These are phyloP conservation scores for Lasioglossum figueresi DNA, from an alignment of 2,888 invertebrate genomes.

Conservation along the genomic window DNA sequence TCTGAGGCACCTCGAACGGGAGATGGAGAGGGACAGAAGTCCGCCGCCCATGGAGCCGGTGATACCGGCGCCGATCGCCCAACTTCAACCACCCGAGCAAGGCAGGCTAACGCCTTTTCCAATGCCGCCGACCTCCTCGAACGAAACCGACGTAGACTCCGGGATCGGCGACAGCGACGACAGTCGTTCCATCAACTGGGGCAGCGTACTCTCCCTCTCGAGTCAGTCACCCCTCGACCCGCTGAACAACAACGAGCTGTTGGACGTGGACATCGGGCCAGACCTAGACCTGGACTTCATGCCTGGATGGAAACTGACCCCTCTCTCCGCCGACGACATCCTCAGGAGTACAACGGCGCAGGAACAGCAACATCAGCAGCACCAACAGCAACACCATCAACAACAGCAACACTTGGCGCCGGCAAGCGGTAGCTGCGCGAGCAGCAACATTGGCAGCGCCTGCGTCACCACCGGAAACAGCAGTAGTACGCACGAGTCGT, in stretches of 20 bases:
- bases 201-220: constrained; percentile 94
- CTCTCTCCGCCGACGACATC: constrained; percentile 84
- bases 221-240: constrained; percentile 94
- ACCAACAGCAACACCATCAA: constrained; percentile 64
- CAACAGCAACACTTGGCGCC: constrained; percentile 64
- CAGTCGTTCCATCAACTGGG: constrained; percentile 94
- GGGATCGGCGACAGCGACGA: constrained; percentile 89
- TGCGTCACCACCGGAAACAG: constrained; percentile 65
- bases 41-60: constrained; percentile 82
- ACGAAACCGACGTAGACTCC: constrained; percentile 90
- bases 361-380: constrained; percentile 72
- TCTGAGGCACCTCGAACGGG: constrained; percentile 93
- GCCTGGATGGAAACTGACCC: constrained; percentile 86
- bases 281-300: constrained; percentile 88
- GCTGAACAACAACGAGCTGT: constrained; percentile 91
- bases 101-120: constrained; percentile 83
- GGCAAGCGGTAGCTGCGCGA: constrained; percentile 67
- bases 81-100: constrained; percentile 82
- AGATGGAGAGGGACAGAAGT: constrained; percentile 90
- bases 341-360: constrained; percentile 81
- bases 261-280: constrained; percentile 86
- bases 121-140: constrained; percentile 83
- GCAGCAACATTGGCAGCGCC: constrained; percentile 67
- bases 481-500: constrained; percentile 81
- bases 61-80: constrained; percentile 80